These are phyloP conservation scores for Megaceryle torquata DNA, from an alignment of 2,113 vertebrate genomes.

Conservation along the genomic window DNA sequence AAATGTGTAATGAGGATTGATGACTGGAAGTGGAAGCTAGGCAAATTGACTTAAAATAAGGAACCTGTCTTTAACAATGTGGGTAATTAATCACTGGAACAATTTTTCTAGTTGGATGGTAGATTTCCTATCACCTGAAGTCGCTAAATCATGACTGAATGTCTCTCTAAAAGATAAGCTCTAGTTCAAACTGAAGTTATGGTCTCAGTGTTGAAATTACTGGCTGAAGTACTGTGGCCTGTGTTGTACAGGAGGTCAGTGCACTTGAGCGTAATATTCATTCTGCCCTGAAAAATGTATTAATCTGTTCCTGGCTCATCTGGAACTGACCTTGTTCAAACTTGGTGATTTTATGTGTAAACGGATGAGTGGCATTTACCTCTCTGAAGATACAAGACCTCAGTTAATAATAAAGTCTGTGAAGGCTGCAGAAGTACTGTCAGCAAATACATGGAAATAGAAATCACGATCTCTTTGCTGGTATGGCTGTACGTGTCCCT, in stretches of 20 bases:
- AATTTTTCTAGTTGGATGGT: background rate
- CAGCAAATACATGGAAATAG: background rate
- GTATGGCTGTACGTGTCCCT: background rate
- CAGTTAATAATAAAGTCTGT: background rate
- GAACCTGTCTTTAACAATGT: background rate
- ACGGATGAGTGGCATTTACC: background rate
- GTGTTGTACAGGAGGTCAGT: background rate
- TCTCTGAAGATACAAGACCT: background rate
- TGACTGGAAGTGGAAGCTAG: background rate
- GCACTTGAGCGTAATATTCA: background rate
- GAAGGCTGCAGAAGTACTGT: background rate
- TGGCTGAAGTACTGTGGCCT: background rate
- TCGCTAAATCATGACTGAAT: conserved; percentile 26
- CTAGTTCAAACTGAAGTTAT: background rate
- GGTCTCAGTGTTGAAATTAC: background rate
- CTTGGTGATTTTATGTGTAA: background rate
- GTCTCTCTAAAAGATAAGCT: conserved; percentile 2
- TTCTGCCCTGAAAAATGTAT: background rate
- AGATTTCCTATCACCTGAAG: background rate
- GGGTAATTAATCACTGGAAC: conserved; percentile 22
- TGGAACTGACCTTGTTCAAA: conserved; percentile 8
- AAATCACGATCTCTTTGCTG: background rate
- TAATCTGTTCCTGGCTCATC: background rate
- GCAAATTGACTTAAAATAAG: conserved; percentile 39
- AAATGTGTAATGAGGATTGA: conserved; percentile 15